Conservation (phyloP, 2,113 vertebrate genomes). For the Rhinoderma darwinii region DNA sequence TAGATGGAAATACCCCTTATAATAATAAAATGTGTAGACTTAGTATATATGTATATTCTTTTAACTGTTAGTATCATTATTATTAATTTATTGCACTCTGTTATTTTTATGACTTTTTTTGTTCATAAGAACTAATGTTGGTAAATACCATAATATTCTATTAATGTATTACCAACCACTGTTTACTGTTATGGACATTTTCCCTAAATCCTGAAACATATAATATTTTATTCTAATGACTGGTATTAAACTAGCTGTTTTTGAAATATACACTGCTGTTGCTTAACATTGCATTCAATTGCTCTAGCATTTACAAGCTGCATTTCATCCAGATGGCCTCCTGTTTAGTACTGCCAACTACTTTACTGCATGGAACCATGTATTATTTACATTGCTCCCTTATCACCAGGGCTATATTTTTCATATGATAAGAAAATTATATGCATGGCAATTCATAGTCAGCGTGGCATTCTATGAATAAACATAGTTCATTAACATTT, state of each 20-base stretch:
- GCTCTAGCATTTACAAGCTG: conserved; percentile 34
- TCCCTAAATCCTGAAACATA: neutral
- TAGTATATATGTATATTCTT: too few species aligned
- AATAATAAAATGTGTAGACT: too few species aligned
- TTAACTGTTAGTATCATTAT: neutral
- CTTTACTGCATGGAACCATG: conserved; percentile 46
- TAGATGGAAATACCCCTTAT: too few species aligned
- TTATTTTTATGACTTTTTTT: neutral
- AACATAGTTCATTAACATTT: conserved; percentile 39
- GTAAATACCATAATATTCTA: neutral
- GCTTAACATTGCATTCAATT: conserved; percentile 15
- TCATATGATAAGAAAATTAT: conserved; percentile 45
- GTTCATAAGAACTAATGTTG: neutral
- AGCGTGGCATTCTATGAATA: conserved; percentile 38
- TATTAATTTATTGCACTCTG: neutral
- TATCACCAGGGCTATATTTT: conserved; percentile 44
- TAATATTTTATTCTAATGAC: conserved; percentile 41
- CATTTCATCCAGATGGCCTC: conserved; percentile 45
- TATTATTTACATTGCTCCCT: conserved; percentile 47
- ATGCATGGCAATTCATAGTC: conserved; percentile 46
- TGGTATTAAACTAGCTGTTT: neutral
- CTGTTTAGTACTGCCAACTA: conserved; percentile 33
- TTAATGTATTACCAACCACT: neutral
- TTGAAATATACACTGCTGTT: conserved; percentile 26
- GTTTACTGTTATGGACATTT: neutral